A percentile compares a stretch with the other conserved stretches of the same genome.
Conservation (phyloP, 2,888 invertebrate species). For the Agrochola litura region DNA sequence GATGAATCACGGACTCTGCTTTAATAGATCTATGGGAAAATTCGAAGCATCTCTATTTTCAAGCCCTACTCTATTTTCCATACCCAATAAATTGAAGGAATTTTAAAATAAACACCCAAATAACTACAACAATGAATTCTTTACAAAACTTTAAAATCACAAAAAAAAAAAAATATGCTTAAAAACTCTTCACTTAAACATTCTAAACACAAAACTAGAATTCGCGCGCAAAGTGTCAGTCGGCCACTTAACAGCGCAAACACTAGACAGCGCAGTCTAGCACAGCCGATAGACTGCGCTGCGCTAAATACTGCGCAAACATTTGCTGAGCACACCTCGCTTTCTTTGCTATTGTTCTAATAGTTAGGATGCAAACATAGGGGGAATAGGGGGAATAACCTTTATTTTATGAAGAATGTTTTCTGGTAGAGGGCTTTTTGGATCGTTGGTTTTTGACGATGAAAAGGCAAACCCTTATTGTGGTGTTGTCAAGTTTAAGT, state of each 20-base stretch:
- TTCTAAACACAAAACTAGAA: conserved; percentile 26
- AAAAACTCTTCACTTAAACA: conserved; percentile 13
- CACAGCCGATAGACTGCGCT: conserved; percentile 40
- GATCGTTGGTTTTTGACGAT: neutral
- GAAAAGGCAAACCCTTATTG: neutral
- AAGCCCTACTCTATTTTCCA: neutral
- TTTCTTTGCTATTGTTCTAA: conserved; percentile 54
- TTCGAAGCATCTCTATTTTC: neutral
- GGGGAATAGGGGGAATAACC: conserved; percentile 23
- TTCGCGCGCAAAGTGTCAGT: conserved; percentile 53
- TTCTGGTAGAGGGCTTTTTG: neutral
- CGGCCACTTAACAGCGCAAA: conserved; percentile 61
- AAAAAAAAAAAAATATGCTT: neutral
- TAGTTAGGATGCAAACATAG: conserved; percentile 27
- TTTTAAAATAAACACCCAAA: neutral
- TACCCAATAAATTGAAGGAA: neutral
- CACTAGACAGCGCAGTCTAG: conserved; percentile 40
- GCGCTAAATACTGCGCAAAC: conserved; percentile 62
- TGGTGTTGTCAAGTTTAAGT: neutral
- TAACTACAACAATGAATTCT: neutral
- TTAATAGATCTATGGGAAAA: neutral
- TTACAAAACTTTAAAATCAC: neutral
- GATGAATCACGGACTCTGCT: neutral
- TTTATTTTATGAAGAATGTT: conserved; percentile 16
- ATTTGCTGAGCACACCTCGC: conserved; percentile 52